Base-by-base conservation (phyloP, 1,140 invertebrate species). In the Cataglyphis hispanica region DNA sequence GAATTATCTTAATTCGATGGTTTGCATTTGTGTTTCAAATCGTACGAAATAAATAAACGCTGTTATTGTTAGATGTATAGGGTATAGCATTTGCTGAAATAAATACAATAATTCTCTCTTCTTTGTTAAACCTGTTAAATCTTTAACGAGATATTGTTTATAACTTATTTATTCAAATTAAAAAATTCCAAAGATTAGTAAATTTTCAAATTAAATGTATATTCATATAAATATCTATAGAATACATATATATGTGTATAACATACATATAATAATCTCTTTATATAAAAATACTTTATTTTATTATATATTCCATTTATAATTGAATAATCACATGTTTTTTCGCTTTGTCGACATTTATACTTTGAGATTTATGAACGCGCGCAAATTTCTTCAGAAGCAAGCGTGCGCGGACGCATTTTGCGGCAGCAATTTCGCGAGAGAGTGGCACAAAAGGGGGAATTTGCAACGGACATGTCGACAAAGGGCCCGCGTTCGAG, bases 401-500 rank as follows among this genome's bases (percentile, higher is more conserved):
- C 60, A 31, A 25, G 46, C 34, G 56, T 40, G 27, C 16, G n/a
- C 69, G 70, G 22, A 16, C 16, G 22, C 37, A 64, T 67, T 66
- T 40, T 25, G 46, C 75, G 61, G 50, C 43, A 77, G 43, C 46
- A 25, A 81, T 67, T 27, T 50, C 19, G 58, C 50, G 19, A 40
- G 76, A 67, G 53, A 50, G 10, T 31, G 22, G 25, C 16, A 60
- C 40, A 50, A 86, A 86, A 50, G 46, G 64, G 43, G 64, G 31
- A 80, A 85, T 80, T 85, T 50, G 84, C 75, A 66, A 83, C 67
- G 67, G 78, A 72, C 56, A 61, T 27, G 25, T 74, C 78, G 67
- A 74, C 67, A 61, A 72, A 83, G 31, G 78, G n/a, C 8, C 53
- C 77, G 77, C 77, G 63, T 40, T 19, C 25, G 13, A 70, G 53